A percentile compares a stretch with the other conserved stretches of the same genome.
Evolutionary conservation across 2,888 invertebrate species (phyloP).

Genomic region (Eupithecia vulgata): DNA sequence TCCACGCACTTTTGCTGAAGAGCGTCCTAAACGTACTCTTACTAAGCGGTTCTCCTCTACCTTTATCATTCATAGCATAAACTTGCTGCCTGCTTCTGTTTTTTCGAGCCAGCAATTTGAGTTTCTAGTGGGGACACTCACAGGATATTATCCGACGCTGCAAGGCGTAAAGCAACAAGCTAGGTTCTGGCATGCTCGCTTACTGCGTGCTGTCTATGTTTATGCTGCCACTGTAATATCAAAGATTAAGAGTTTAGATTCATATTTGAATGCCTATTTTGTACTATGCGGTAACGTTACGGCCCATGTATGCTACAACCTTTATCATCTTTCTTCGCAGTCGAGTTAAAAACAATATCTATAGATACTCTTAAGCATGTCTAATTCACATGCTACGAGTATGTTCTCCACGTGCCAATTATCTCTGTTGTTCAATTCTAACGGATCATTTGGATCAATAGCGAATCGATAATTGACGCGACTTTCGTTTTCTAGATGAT

Average conservation of each 20-base stretch:
- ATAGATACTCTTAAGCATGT: neutral
- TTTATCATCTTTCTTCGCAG: neutral
- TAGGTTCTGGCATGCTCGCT: no score
- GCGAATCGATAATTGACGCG: conserved; percentile 11
- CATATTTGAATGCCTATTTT: neutral
- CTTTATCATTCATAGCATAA: no score
- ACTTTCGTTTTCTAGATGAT: conserved; percentile 4
- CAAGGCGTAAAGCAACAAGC: no score
- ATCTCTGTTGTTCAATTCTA: conserved; percentile 22
- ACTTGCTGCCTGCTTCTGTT: no score
- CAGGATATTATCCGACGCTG: no score
- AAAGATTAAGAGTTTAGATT: neutral
- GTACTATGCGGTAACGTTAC: neutral
- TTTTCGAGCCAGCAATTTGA: no score
- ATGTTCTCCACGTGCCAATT: conserved; percentile 18
- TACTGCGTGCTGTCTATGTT: no score
- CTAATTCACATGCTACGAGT: conserved; percentile 23
- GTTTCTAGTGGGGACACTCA: no score
- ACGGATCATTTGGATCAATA: conserved; percentile 15
- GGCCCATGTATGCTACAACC: neutral
- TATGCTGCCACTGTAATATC: neutral
- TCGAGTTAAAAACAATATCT: neutral
- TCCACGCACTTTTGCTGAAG: no score
- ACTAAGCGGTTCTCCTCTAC: no score
- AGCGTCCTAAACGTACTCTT: no score